Base-by-base conservation (phyloP, 2,888 invertebrate species). In the Cosmorhoe ocellata region DNA sequence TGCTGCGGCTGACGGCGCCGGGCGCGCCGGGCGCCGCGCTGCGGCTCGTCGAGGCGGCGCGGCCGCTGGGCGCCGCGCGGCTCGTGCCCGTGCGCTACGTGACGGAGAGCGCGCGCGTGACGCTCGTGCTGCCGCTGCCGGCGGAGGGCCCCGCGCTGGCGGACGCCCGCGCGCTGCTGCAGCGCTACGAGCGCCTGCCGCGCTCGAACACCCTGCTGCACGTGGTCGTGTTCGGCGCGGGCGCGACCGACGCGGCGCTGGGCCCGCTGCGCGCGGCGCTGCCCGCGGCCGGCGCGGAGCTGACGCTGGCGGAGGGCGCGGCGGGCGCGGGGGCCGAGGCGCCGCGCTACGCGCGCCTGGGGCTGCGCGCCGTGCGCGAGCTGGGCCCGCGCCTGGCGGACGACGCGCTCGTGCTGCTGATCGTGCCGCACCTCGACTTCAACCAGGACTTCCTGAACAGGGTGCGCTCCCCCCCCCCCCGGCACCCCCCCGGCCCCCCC, bases 81-180 rank as follows among this genome's bases (percentile, higher is more conserved):
- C 93, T 99, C 51, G 92, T 98, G 30, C 95, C 96, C 1, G 96
- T 97, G 76, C 98, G 98, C 0, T 99, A 98, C 85, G 98, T 99
- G 0, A 99, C 98, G 0, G 99, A 99, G 91, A 96, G 95, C 80
- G 94, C 95, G 4, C 91, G 96, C 59, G 92, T 98, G 3, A 93
- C 94, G 50, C 98, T 42, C 59, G 81, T 98, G 62, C 81, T 98
- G 58, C 94, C 95, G 0, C 91, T 96, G 2, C 65, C 66, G 31
- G 48, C 46, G 38, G 6, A 28, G n/a, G 13, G 55, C 24, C 3
- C 91, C 91, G 64, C 82, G 1, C 14, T 11, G n/a, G 3, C n/a
- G 24, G 42, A 93, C 42, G 93, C 93, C 2, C 75, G 91, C 13
- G 87, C 90, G 22, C 96, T 97, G 81, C 90, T 98, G 43, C 91